phyloP scores from a whole-genome alignment of 1,140 invertebrate genomes.

The Ips typographus region DNA sequence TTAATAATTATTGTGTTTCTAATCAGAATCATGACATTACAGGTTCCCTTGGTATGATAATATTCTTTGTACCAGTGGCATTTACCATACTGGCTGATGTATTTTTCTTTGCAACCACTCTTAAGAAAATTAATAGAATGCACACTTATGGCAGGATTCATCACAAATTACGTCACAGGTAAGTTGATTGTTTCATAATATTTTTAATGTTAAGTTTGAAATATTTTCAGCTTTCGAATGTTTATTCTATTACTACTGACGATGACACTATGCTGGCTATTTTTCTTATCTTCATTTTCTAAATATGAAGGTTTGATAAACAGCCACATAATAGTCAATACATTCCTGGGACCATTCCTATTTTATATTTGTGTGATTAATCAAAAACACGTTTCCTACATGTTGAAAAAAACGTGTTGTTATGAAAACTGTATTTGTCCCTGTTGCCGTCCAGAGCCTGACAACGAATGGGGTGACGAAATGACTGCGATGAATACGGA shows the following conservation, averaged over 20 bases:
- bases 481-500: conserved; percentile 73
- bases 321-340: conserved; percentile 71
- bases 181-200: conserved; percentile 14
- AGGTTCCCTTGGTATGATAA: conserved; percentile 76
- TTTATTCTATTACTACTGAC: conserved; percentile 72
- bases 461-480: conserved; percentile 81
- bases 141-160: conserved; percentile 81
- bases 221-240: conserved; percentile 69
- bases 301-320: conserved; percentile 70
- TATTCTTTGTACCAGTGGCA: conserved; percentile 77
- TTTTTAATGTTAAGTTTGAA: conserved; percentile 33
- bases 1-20: conserved; percentile 14
- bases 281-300: conserved; percentile 71
- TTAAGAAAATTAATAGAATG: conserved; percentile 75
- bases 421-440: conserved; percentile 58
- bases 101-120: conserved; percentile 75
- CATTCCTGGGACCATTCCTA: conserved; percentile 69
- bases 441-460: conserved; percentile 58
- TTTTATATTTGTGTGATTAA: conserved; percentile 75
- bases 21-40: conserved; percentile 44
- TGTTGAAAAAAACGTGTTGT: conserved; percentile 75
- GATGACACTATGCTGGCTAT: conserved; percentile 73
- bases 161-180: conserved; percentile 80
- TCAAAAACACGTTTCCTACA: conserved; percentile 73
- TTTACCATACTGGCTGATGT: conserved; percentile 75